Base-by-base conservation (phyloP, 2,797 vertebrate genomes). In the Corythornis leucogaster region DNA sequence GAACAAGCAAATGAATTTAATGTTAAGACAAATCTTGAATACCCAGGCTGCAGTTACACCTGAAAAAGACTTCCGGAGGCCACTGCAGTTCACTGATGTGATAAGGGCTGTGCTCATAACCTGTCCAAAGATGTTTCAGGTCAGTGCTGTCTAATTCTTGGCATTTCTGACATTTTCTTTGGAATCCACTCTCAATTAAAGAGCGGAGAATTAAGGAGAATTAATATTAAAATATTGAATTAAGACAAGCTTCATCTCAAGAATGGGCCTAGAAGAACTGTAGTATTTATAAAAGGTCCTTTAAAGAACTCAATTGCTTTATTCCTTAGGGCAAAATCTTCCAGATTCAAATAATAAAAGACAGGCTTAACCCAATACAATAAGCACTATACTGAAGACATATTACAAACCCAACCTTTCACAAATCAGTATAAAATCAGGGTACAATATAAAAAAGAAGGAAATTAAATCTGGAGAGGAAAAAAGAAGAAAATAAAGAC, bases 401-500 rank as follows among this genome's bases (percentile, higher is more conserved):
- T 42, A 63, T 5, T 80, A 42, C 50, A 81, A 94, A 89, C 38
- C 28, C 20, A 59, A 25, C 11, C 19, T 83, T 83, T 63, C 38
- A 55, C 5, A 62, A 69, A 87, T 78, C 43, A 63, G 17, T 46
- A 69, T 58, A 78, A 87, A 59, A 87, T 63, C 59, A 70, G 28
- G n/a, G 62, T 30, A 50, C 13, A 81, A 70, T 42, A 40, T 13
- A 70, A 88, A 87, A 55, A 19, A 55, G 53, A 81, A 35, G 43
- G 63, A 89, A 95, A 91, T 84, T 43, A 89, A 89, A 73, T 64
- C 48, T 79, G 63, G 53, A 75, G 24, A 58, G 8, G 7, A 9
- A 90, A 92, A 50, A 92, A 19, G 48, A 80, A 91, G 48, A 80
- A 91, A 91, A 78, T 38, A 59, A 85, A 89, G 58, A 46, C 46